These are phyloP conservation scores for Oscheius myriophilus DNA, from an alignment of 2,888 invertebrate species.

Conservation along the genomic window DNA sequence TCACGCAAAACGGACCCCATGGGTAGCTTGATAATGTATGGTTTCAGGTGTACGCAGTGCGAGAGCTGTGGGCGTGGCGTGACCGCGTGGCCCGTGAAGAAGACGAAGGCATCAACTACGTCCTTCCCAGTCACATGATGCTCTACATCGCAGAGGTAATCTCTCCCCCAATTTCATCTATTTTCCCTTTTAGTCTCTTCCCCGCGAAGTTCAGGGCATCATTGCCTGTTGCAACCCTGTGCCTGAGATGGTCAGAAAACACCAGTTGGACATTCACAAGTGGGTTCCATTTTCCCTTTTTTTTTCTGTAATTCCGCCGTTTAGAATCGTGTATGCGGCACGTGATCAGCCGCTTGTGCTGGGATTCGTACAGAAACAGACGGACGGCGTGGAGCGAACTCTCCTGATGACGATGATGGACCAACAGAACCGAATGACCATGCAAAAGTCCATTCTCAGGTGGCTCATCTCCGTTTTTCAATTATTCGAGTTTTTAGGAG, in stretches of 20 bases:
- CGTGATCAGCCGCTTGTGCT: conserved; percentile 44
- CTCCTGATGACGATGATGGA: conserved; percentile 35
- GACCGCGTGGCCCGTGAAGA: conserved; percentile 84
- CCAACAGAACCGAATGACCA: conserved; percentile 41
- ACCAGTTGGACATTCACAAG: conserved; percentile 54
- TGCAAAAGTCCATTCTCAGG: conserved; percentile 40
- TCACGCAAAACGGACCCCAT: too few species aligned
- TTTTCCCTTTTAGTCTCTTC: conserved; percentile 43
- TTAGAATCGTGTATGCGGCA: conserved; percentile 55
- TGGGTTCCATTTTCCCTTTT: conserved; percentile 19
- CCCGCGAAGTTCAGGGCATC: conserved; percentile 78
- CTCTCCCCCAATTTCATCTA: background rate
- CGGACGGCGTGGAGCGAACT: conserved; percentile 12
- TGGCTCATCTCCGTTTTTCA: conserved; percentile 2
- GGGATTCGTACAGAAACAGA: conserved; percentile 13
- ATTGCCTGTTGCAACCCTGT: conserved; percentile 91
- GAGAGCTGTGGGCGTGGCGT: conserved; percentile 86
- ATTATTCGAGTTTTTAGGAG: conserved; percentile 13
- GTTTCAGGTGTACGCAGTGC: conserved; percentile 77
- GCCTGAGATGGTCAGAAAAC: conserved; percentile 80
- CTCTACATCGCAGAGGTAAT: conserved; percentile 83
- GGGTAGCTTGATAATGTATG: too few species aligned
- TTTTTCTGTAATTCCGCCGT: too few species aligned
- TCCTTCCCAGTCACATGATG: conserved; percentile 95
- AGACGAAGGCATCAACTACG: conserved; percentile 91